Evolutionary conservation across 2,113 vertebrate genomes (phyloP).

Genomic region (Andinoacara biseriatus): DNA sequence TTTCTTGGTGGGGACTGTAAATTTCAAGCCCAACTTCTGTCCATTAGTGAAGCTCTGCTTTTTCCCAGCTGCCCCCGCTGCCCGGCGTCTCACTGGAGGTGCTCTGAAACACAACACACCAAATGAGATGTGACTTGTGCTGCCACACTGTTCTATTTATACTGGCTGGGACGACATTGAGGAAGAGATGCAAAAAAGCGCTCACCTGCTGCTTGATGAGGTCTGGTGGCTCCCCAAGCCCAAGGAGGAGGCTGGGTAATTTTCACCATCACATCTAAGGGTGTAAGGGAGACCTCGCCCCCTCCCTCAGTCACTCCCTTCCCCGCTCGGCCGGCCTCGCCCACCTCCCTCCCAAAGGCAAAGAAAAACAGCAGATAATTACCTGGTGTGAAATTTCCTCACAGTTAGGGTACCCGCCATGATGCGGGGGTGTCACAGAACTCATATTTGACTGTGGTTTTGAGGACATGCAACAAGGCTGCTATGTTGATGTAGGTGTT

Average conservation of each 20-base stretch:
- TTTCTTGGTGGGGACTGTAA: slow-evolving; percentile 29
- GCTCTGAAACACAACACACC: slow-evolving; percentile 69
- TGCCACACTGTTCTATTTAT: slow-evolving; percentile 76
- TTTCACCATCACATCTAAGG: slow-evolving; percentile 71
- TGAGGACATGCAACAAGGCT: slow-evolving; percentile 49
- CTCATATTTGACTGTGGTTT: slow-evolving; percentile 63
- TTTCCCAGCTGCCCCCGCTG: slow-evolving; percentile 43
- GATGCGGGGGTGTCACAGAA: slow-evolving; percentile 57
- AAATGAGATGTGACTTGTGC: slow-evolving; percentile 77
- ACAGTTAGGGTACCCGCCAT: slow-evolving; percentile 23
- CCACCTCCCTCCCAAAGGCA: slow-evolving; percentile 54
- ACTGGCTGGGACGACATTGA: slow-evolving; percentile 60
- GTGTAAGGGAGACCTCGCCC: slow-evolving; percentile 49
- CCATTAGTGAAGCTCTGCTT: slow-evolving; percentile 56
- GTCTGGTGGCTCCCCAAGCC: slow-evolving; percentile 65
- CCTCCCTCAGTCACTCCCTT: slow-evolving; percentile 7
- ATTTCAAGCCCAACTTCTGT: slow-evolving; percentile 42
- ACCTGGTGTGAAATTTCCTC: slow-evolving; percentile 74
- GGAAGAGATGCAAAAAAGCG: slow-evolving; percentile 57
- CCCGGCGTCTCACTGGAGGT: slow-evolving; percentile 57
- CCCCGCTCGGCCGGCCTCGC: slow-evolving; percentile 16
- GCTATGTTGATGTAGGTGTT: slow-evolving; percentile 40
- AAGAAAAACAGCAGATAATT: slow-evolving; percentile 73
- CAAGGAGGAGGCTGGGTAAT: slow-evolving; percentile 66
- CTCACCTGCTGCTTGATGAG: slow-evolving; percentile 77